Conservation (phyloP, 2,113 vertebrate genomes). For the Pseudolaguvia tuberculata region DNA sequence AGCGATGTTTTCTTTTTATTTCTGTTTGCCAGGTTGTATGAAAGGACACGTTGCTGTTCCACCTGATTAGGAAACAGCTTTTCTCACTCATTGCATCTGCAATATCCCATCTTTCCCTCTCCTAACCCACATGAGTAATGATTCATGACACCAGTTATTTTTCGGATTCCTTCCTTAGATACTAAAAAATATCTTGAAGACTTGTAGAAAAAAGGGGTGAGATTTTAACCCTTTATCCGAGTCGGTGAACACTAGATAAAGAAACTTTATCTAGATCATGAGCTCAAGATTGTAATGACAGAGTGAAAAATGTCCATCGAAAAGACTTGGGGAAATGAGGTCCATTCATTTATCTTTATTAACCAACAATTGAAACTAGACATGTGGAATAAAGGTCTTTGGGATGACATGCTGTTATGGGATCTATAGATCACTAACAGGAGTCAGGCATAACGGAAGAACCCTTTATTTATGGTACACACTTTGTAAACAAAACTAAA, state of each 20-base stretch:
- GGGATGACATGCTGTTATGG: background rate
- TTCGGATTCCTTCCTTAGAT: background rate
- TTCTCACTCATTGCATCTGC: conserved; percentile 22
- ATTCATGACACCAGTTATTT: conserved; percentile 10
- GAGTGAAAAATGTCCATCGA: background rate
- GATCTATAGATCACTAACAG: too few relatives aligned
- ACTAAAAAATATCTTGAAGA: background rate
- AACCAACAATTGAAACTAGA: background rate
- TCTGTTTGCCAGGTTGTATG: conserved; percentile 10
- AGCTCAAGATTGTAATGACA: background rate
- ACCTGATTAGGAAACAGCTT: conserved; percentile 27
- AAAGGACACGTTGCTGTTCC: conserved; percentile 5
- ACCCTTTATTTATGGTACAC: too few relatives aligned
- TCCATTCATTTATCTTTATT: background rate
- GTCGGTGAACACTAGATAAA: background rate
- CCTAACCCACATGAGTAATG: conserved; percentile 2
- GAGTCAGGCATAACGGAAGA: too few relatives aligned
- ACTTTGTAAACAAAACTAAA: too few relatives aligned
- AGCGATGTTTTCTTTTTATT: conserved; percentile 16
- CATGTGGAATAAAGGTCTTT: background rate
- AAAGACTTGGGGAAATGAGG: background rate
- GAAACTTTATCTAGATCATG: background rate
- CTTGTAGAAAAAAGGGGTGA: background rate
- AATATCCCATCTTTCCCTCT: background rate
- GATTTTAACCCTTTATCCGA: background rate